phyloP scores from a whole-genome alignment of 2,888 invertebrate genomes.

The Tromatobia lineatoria region DNA sequence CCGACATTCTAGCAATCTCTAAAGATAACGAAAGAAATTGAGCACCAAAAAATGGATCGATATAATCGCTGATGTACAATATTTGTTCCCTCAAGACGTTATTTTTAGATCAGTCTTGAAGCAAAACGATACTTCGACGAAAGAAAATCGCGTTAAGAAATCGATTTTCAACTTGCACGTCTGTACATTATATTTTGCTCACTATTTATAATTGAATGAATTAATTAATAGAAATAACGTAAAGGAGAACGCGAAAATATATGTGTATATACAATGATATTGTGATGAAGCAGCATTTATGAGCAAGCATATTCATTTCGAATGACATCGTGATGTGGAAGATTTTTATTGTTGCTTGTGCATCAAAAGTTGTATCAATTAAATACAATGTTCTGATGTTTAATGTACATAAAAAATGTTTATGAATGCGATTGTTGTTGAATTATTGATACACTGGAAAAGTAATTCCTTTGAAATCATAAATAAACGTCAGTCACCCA shows the following conservation, averaged over 20 bases:
- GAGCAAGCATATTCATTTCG: slow-evolving; percentile 32
- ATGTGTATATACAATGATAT: slow-evolving; percentile 54
- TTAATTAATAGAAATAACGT: slow-evolving; percentile 28
- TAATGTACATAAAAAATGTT: slow-evolving; percentile 60
- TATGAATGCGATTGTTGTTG: slow-evolving; percentile 24
- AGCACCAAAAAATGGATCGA: slow-evolving; percentile 56
- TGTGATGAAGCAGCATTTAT: slow-evolving; percentile 49
- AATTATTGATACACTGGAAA: neutral
- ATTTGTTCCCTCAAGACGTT: slow-evolving; percentile 49
- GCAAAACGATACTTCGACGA: slow-evolving; percentile 50
- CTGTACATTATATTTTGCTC: slow-evolving; percentile 67
- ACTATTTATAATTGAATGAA: slow-evolving; percentile 63
- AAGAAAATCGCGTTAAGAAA: neutral
- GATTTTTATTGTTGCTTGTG: slow-evolving; percentile 58
- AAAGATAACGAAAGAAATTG: slow-evolving; percentile 13
- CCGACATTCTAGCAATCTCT: slow-evolving; percentile 90
- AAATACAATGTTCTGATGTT: slow-evolving; percentile 41
- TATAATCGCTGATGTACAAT: slow-evolving; percentile 67
- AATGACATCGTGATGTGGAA: slow-evolving; percentile 26
- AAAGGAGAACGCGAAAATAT: slow-evolving; percentile 26
- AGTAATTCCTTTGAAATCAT: neutral
- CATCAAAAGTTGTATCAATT: slow-evolving; percentile 36
- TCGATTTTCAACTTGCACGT: slow-evolving; percentile 26
- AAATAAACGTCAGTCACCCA: too few relatives aligned
- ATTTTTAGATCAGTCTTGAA: slow-evolving; percentile 58